Base-by-base conservation (phyloP, 2,888 invertebrate species). In the Macrophya alboannulata region DNA sequence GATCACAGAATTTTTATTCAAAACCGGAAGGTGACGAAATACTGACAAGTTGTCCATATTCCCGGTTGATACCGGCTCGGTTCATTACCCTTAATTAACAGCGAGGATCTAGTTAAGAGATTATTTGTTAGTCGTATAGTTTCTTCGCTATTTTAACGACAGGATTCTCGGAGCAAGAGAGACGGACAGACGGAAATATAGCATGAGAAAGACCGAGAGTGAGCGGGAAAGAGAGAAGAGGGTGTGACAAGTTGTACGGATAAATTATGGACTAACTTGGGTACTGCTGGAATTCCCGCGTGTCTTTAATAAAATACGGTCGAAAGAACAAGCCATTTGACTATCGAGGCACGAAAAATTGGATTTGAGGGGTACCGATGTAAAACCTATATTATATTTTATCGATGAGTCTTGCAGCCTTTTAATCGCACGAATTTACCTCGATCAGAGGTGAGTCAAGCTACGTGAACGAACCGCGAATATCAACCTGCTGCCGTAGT, bases 121-220 rank as follows among this genome's bases (percentile, higher is more conserved):
- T 74, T 45, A 74, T 45, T 74, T 74, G 74, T 74, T 43, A 43
- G 74, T 15, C 74, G 43, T 21, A 4, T 31, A 43, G 45, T 12
- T 77, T 77, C 77, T 77, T 55, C 51, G 55, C 31, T 77, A 77
- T 77, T 77, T 55, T 31, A 51, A 77, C 55, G 17, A 37, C 55
- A 37, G 55, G 17, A 77, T 55, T 77, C 77, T 51, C 31, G 17
- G 25, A 55, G 77, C 15, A 31, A 51, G 55, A 10, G n/a, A 55
- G 17, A 37, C 37, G 68, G 68, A 15, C 6, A 25, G 68, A 15
- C 2, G 55, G 55, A 55, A n/a, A 10, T n/a, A 55, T 55, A 55
- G 37, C 12, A 68, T 17, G 43, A 72, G 43, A 72, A 43, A 15
- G 43, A 74, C 12, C 45, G 45, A 74, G 72, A 15, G 21, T 45